Base-by-base conservation (phyloP, 2,888 invertebrate species). In the Rhamphomyia laevipes region DNA sequence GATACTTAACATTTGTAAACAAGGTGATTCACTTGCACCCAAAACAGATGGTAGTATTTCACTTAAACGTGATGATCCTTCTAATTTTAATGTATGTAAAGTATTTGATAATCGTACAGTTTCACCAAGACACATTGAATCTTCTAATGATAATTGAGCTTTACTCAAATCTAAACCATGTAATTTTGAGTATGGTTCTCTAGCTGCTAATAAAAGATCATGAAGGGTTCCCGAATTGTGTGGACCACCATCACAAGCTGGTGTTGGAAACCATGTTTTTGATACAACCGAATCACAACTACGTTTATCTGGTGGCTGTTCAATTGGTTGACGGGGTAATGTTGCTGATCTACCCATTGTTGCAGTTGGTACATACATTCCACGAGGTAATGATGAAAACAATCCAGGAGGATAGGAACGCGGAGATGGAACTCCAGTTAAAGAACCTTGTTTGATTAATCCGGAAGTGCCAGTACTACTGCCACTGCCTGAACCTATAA, bases 221-320 rank as follows among this genome's bases (percentile, higher is more conserved):
- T 65, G 64, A 9, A 63, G 53, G 13, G 62, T 63, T 37, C 63
- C 63, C 21, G 62, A 63, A 57, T 60, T 63, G 46, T 63, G 63
- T 12, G 61, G 62, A 13, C 61, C 61, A 31, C 73, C 73, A 53
- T 73, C 73, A 56, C 76, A 76, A 12, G 73, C 70, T 2, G 76
- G 76, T 7, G 74, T 64, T 7, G 75, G 75, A 54, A 75, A 73
- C 59, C 75, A 71, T 3, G 67, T 63, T 54, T 75, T 66, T 43
- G 75, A 75, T 1, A 76, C 66, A 6, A 75, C 73, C 38, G 75
- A 75, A 61, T 76, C 76, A 46, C 74, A 75, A 59, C 74, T 73
- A 42, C 75, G 63, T 56, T 76, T 76, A 30, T 65, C 65, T 9
- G 67, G 64, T 37, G 67, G 64, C 43, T 67, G 65, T 40, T 70